phyloP scores from a whole-genome alignment of 2,888 invertebrate genomes.

The Epistrophe eligans region DNA sequence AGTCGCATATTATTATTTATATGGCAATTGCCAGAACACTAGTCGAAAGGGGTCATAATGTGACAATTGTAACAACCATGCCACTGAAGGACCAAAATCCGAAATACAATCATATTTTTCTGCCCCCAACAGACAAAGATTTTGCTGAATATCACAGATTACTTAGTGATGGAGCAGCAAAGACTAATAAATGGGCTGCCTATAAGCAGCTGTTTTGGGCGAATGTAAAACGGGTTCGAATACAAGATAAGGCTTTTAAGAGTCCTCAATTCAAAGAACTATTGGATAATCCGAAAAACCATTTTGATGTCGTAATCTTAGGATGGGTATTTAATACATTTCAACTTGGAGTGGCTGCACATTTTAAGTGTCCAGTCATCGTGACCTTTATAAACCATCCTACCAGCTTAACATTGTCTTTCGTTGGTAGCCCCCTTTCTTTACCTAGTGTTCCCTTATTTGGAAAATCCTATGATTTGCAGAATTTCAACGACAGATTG shows the following conservation, averaged over 20 bases:
- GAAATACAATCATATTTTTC: conserved; percentile 77
- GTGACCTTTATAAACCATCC: conserved; percentile 70
- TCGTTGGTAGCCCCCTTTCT: not conserved
- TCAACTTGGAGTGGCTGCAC: conserved; percentile 77
- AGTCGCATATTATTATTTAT: conserved; percentile 82
- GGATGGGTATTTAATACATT: conserved; percentile 77
- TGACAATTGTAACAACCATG: conserved; percentile 80
- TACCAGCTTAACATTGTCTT: conserved; percentile 36
- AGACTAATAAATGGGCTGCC: conserved; percentile 46
- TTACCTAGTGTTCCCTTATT: not conserved
- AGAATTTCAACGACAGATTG: not conserved
- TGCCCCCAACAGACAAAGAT: conserved; percentile 40
- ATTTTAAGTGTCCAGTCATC: conserved; percentile 78
- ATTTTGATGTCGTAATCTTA: conserved; percentile 69
- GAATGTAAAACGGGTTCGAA: conserved; percentile 42
- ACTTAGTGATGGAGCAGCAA: conserved; percentile 14
- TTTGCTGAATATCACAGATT: conserved; percentile 3
- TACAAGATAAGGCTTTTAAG: conserved; percentile 49
- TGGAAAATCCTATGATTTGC: not conserved
- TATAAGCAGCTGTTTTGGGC: conserved; percentile 34
- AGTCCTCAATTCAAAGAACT: conserved; percentile 65
- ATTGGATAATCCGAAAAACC: conserved; percentile 52
- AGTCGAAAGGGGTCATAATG: conserved; percentile 82
- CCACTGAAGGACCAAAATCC: conserved; percentile 80
- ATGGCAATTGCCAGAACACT: conserved; percentile 81